Conservation (phyloP, 1,140 invertebrate species). For the Drosophila tani region DNA sequence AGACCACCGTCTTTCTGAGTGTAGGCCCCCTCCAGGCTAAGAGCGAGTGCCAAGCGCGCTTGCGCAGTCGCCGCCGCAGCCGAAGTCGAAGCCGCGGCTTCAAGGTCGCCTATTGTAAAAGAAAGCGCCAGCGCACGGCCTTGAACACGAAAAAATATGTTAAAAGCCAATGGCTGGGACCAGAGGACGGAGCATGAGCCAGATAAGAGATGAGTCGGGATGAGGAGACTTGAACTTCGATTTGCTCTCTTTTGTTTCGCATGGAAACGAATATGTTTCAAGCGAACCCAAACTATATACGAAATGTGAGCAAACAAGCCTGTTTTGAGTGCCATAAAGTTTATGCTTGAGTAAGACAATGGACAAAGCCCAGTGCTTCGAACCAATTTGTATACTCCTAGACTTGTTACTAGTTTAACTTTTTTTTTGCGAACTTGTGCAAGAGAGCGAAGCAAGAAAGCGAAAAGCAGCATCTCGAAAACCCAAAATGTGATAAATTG, state of each 20-base stretch:
- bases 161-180: conserved; percentile 51
- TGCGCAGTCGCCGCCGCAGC: conserved; percentile 47
- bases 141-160: conserved; percentile 76
- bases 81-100: conserved; percentile 43
- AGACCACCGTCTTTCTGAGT: neutral
- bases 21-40: conserved; percentile 19
- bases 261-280: conserved; percentile 62
- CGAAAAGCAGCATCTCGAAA: conserved; percentile 47
- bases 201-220: conserved; percentile 33
- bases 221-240: conserved; percentile 33
- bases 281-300: conserved; percentile 36
- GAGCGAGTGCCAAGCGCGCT: conserved; percentile 53
- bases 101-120: conserved; percentile 83
- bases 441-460: conserved; percentile 28
- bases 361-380: conserved; percentile 31
- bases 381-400: conserved; percentile 51
- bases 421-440: conserved; percentile 49
- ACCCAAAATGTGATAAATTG: conserved; percentile 50
- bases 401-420: conserved; percentile 23
- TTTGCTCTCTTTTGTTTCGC: conserved; percentile 59
- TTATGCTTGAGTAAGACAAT: conserved; percentile 76
- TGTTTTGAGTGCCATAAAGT: conserved; percentile 60
- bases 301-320: conserved; percentile 55
- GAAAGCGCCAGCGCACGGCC: conserved; percentile 76
- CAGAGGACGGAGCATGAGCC: conserved; percentile 31